phyloP scores from a whole-genome alignment of 2,797 vertebrate species.

The Microhierax caerulescens region DNA sequence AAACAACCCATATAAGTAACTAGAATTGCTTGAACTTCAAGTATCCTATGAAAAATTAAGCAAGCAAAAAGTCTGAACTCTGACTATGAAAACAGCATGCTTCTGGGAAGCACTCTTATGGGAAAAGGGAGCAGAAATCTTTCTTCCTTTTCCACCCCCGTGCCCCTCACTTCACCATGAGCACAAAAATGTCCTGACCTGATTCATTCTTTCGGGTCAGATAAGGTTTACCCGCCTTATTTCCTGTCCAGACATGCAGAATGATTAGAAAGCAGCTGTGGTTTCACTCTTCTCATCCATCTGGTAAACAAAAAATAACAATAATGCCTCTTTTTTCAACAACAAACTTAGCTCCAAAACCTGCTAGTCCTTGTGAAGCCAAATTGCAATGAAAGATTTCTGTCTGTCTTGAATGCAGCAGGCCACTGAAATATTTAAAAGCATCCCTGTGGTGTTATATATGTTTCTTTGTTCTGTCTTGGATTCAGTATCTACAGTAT shows the following conservation, averaged over 20 bases:
- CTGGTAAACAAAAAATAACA: neutral
- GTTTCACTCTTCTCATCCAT: conserved; percentile 3
- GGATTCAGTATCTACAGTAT: neutral
- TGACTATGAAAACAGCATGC: neutral
- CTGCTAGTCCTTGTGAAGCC: neutral
- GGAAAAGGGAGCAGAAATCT: neutral
- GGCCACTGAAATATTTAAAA: neutral
- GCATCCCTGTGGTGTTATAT: neutral
- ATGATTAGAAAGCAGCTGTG: conserved; percentile 49
- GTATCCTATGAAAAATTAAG: neutral
- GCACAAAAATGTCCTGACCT: conserved; percentile 25
- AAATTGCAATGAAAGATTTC: neutral
- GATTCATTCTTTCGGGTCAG: conserved; percentile 36
- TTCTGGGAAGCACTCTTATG: neutral
- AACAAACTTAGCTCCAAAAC: neutral
- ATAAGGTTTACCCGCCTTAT: conserved; percentile 21
- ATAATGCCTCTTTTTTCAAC: neutral
- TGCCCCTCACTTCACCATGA: neutral
- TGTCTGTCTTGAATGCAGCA: neutral
- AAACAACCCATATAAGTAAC: conserved; percentile 15
- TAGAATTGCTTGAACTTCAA: neutral
- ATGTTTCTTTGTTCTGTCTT: neutral
- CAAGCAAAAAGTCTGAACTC: neutral
- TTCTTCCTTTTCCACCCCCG: neutral
- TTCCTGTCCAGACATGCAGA: conserved; percentile 61